Percentiles rank a stretch among this genome's conserved stretches.
Evolutionary conservation across 1,140 invertebrate species (phyloP).

Genomic region (Manduca sexta): DNA sequence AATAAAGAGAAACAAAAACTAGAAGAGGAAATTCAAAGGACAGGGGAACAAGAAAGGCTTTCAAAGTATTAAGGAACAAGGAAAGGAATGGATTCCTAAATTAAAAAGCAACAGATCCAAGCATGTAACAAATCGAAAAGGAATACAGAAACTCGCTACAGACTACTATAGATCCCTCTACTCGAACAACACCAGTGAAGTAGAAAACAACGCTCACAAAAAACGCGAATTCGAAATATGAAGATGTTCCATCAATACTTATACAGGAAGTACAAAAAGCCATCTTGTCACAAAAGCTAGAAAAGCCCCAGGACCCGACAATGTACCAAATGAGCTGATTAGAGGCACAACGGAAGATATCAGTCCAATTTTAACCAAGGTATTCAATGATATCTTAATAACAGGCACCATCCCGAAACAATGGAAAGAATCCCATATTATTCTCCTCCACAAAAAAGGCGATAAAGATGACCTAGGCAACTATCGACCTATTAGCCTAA

Average conservation of each 20-base stretch:
- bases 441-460: no score
- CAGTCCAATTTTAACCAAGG: constrained; percentile 4
- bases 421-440: constrained; percentile 1
- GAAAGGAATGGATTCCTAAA: constrained; percentile 17
- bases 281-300: constrained; percentile 14
- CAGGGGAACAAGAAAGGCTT: constrained; percentile 14
- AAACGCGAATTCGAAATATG: neutral
- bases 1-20: constrained; percentile 7
- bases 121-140: constrained; percentile 3
- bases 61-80: constrained; percentile 12
- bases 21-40: constrained; percentile 13
- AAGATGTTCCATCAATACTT: constrained; percentile 10
- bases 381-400: constrained; percentile 4
- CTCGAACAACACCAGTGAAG: neutral
- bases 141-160: constrained; percentile 15
- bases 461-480: neutral
- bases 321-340: constrained; percentile 4
- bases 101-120: constrained; percentile 8
- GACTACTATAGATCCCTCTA: constrained; percentile 17
- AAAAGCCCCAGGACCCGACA: constrained; percentile 14
- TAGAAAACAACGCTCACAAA: no score
- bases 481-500: constrained; percentile 4
- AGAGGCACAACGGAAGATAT: no score
- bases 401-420: neutral
- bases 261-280: constrained; percentile 9